A percentile compares a stretch with the other conserved stretches of the same genome.
Conservation (phyloP, 1,140 invertebrate genomes). For the Cardiocondyla obscurior region DNA sequence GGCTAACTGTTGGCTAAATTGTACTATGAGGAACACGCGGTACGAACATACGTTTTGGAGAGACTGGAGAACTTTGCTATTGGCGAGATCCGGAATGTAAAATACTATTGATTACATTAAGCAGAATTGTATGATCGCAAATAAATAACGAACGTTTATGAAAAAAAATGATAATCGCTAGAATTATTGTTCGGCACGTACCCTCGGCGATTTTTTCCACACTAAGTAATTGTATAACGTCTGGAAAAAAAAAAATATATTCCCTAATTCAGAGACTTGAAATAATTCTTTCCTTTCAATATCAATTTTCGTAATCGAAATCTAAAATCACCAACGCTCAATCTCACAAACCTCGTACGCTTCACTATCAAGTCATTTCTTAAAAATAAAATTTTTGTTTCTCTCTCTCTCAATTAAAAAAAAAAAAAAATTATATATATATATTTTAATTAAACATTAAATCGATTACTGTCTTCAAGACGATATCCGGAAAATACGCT, state of each 20-base stretch:
- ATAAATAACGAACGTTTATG: neutral
- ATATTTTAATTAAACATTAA: neutral
- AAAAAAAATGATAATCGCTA: neutral
- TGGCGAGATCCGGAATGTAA: slow-evolving; percentile 38
- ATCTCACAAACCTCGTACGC: too few species aligned
- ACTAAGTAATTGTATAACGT: neutral
- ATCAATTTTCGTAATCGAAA: neutral
- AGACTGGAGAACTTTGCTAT: slow-evolving; percentile 13
- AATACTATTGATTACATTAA: slow-evolving; percentile 39
- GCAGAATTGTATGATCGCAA: slow-evolving; percentile 21
- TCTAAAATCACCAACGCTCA: neutral
- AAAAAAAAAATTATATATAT: too few species aligned
- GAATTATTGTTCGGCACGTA: neutral
- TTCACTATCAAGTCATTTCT: neutral
- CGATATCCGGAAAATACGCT: neutral
- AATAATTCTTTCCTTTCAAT: neutral
- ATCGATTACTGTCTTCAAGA: neutral
- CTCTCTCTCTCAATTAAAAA: neutral
- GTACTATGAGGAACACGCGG: slow-evolving; percentile 13
- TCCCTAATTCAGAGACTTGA: neutral
- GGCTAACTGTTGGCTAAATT: slow-evolving; percentile 17
- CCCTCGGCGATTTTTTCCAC: neutral
- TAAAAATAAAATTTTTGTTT: neutral
- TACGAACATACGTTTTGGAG: neutral
- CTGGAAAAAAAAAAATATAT: neutral